A percentile compares a stretch with the other conserved stretches of the same genome.
Evolutionary conservation across 2,888 invertebrate species (phyloP).

Genomic region (Empis livida): DNA sequence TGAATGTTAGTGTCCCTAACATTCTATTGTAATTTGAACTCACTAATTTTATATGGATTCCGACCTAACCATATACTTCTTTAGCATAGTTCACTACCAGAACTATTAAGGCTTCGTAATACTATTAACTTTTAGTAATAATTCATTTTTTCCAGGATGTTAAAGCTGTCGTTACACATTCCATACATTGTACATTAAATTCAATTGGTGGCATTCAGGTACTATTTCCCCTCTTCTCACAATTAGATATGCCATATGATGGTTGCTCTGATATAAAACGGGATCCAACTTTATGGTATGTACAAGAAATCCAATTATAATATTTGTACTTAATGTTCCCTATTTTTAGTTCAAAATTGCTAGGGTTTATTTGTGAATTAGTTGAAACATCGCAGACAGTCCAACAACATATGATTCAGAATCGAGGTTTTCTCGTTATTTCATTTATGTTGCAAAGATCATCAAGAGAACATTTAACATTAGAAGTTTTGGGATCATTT

Average conservation of each 20-base stretch:
- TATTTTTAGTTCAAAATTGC: constrained; percentile 81
- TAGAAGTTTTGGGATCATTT: constrained; percentile 86
- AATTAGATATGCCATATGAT: constrained; percentile 89
- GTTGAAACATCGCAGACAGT: constrained; percentile 95
- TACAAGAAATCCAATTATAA: constrained; percentile 11
- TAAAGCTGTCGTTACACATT: constrained; percentile 97
- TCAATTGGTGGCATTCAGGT: constrained; percentile 98
- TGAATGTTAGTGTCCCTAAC: too few species aligned
- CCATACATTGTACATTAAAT: constrained; percentile 97
- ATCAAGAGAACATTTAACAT: constrained; percentile 83
- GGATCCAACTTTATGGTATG: constrained; percentile 80
- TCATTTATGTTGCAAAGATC: constrained; percentile 93
- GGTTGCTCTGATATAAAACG: constrained; percentile 68
- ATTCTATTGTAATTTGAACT: too few species aligned
- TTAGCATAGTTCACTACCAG: too few species aligned
- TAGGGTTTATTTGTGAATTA: constrained; percentile 94
- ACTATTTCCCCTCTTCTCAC: constrained; percentile 93
- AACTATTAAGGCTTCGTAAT: too few species aligned
- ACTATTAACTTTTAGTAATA: constrained; percentile 2
- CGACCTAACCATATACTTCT: too few species aligned
- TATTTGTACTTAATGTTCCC: too few species aligned
- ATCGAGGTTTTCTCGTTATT: constrained; percentile 95
- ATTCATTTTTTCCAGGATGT: constrained; percentile 59
- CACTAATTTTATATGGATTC: too few species aligned
- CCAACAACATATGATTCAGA: constrained; percentile 98